Conservation (phyloP, 2,797 vertebrate genomes). For the Florisuga fusca region DNA sequence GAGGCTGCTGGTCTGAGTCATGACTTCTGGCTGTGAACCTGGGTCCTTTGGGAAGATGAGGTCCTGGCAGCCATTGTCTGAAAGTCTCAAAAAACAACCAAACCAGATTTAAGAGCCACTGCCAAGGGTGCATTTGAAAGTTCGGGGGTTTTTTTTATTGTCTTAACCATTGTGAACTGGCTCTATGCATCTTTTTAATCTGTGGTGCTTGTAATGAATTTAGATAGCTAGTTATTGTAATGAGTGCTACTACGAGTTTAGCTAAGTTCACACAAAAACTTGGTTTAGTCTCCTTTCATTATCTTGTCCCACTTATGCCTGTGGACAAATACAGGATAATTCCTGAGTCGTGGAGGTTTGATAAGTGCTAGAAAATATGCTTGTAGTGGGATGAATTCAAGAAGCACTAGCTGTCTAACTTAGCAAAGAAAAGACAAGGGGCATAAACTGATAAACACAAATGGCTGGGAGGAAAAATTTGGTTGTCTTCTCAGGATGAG, state of each 20-base stretch:
- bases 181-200: neutral
- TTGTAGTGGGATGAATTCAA: neutral
- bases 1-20: neutral
- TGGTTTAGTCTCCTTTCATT: neutral
- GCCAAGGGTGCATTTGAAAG: neutral
- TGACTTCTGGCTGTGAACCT: neutral
- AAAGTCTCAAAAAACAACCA: neutral
- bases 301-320: neutral
- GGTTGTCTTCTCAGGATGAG: neutral
- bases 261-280: neutral
- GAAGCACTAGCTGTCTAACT: neutral
- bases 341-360: rapidly evolving
- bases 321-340: neutral
- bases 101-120: neutral
- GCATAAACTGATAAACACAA: neutral
- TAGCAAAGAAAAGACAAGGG: neutral
- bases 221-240: no score
- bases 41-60: neutral
- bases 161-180: neutral
- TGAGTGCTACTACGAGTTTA: neutral
- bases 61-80: neutral
- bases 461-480: neutral
- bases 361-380: neutral
- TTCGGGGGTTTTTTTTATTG: neutral
- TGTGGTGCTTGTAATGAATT: neutral